Evolutionary conservation across 2,113 vertebrate species (phyloP), one percentile per base, ranked within the genome.

Genomic region (Hirundichthys speculiger): DNA sequence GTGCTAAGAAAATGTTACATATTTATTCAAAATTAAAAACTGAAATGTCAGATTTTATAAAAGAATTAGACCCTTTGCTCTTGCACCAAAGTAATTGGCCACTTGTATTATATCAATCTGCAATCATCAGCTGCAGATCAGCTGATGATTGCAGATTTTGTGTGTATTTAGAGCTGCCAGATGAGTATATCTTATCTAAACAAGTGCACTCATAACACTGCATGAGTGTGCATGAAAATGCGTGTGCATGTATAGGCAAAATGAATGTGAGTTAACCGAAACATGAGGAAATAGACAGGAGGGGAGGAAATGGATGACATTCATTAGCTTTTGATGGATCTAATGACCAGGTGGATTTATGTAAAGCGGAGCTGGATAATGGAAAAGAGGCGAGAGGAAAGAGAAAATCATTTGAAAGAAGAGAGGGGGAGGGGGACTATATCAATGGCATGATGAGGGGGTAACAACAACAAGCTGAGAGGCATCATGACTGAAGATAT

Each of bases 401-500:
- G 88, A 73, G 84, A 88, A 87, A 83, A 89, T 89, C 78, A 84
- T 90, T 91, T 81, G 64, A 75, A 65, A 27, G 76, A 64, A 63
- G 67, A 71, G 77, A 68, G 49, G 58, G 45, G 46, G 64, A 30
- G 60, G 50, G 77, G 47, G 73, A 56, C 59, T 65, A 80, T 73
- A 90, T 90, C 82, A 89, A 89, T 90, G 85, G 80, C 66, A 73
- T 46, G 74, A 83, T 75, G 77, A 75, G 67, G 82, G 77, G 73
- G 68, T 78, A 85, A 86, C 58, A 75, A 82, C 69, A 89, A 85
- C 88, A 85, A 86, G 86, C 83, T 75, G 90, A 87, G 85, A 82
- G 79, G 82, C 77, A 79, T 89, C 84, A 75, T 66, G 84, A 90
- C 78, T 74, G 83, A 68, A 91, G 85, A 89, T 91, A 92, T 92